Evolutionary conservation across 1,140 invertebrate species (phyloP).

Genomic region (Caerostris extrusa): DNA sequence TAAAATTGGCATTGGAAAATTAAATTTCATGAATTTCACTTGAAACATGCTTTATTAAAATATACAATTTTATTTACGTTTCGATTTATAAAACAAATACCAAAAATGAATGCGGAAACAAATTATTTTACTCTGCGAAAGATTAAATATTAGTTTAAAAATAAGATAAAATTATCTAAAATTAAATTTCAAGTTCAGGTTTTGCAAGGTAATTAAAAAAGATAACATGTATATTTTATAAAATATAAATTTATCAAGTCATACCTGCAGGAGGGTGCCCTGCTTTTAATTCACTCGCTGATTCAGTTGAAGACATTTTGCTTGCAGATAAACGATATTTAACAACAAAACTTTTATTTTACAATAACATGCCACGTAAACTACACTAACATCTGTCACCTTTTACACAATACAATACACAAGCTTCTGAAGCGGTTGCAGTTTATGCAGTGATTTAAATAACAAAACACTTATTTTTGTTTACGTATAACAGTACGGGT

Average conservation of each 20-base stretch:
- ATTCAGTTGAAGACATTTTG: conserved; percentile 84
- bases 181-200: neutral
- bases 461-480: neutral
- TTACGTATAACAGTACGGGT: neutral
- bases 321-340: neutral
- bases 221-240: neutral
- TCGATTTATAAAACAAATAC: neutral
- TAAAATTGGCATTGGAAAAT: no score
- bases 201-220: neutral
- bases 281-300: conserved; percentile 86
- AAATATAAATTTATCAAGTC: neutral
- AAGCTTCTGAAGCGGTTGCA: neutral
- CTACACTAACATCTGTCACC: conserved; percentile 28
- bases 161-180: neutral
- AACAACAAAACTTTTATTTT: neutral
- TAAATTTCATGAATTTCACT: no score
- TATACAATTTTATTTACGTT: neutral
- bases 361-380: conserved; percentile 36
- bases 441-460: neutral
- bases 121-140: neutral
- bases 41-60: no score
- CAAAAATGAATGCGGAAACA: neutral
- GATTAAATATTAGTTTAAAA: no score
- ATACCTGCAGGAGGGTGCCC: conserved; percentile 92
- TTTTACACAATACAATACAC: conserved; percentile 17